These are phyloP conservation scores for Marisa cornuarietis DNA, from an alignment of 1,140 invertebrate species.

Conservation along the genomic window DNA sequence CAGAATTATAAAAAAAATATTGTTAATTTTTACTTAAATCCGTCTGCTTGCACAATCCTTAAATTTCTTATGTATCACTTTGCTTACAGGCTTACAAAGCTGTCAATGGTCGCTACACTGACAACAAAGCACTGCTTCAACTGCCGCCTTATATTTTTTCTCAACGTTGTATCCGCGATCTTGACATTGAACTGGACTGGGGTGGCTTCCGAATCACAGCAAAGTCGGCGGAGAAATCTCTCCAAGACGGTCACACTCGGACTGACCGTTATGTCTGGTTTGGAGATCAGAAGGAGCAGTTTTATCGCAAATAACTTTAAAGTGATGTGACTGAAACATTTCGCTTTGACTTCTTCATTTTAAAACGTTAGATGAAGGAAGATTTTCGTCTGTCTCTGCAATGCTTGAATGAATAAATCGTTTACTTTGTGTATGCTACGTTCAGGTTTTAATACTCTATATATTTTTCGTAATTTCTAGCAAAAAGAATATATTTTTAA, in stretches of 20 bases:
- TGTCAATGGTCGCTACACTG: slow-evolving; percentile 37
- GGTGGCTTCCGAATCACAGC: slow-evolving; percentile 38
- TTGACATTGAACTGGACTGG: slow-evolving; percentile 40
- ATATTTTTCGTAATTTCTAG: too few species aligned
- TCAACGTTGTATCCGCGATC: slow-evolving; percentile 29
- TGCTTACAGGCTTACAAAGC: slow-evolving; percentile 40
- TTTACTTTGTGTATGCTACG: too few species aligned
- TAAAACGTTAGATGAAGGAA: too few species aligned
- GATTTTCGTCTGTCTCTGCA: too few species aligned
- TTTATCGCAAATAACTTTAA: neutral
- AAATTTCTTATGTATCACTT: neutral
- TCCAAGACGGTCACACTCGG: slow-evolving; percentile 35
- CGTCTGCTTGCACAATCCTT: neutral
- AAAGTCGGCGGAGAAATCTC: slow-evolving; percentile 14
- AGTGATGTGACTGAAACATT: too few species aligned
- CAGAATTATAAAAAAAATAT: too few species aligned
- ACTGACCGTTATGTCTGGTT: slow-evolving; percentile 45
- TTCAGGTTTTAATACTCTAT: too few species aligned
- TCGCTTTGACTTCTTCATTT: too few species aligned
- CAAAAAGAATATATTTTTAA: neutral
- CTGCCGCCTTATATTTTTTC: slow-evolving; percentile 38
- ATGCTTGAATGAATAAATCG: too few species aligned
- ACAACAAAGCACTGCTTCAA: slow-evolving; percentile 30
- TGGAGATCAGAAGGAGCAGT: slow-evolving; percentile 32
- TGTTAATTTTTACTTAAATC: too few species aligned